phyloP scores from a whole-genome alignment of 2,888 invertebrate species.

The Cylloceria caligata region DNA sequence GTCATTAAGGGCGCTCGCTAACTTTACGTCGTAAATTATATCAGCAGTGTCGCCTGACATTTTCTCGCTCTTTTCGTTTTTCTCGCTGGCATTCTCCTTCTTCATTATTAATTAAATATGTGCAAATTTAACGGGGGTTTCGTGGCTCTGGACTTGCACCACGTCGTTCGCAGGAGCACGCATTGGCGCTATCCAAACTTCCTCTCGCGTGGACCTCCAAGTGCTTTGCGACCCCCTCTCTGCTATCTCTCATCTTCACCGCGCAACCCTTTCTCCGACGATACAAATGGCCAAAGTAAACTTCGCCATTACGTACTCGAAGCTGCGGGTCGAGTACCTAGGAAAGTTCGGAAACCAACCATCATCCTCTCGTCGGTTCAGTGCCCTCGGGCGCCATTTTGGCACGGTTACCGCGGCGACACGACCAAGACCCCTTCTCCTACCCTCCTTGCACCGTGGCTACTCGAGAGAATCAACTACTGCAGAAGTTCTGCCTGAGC shows the following conservation, averaged over 20 bases:
- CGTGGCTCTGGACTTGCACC: constrained; percentile 11
- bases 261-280: constrained; percentile 69
- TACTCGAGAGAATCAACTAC: constrained; percentile 54
- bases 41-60: constrained; percentile 58
- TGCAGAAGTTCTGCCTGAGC: constrained; percentile 72
- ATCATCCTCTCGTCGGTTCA: constrained; percentile 54
- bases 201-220: constrained; percentile 28
- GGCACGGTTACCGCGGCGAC: constrained; percentile 64
- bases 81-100: constrained; percentile 54
- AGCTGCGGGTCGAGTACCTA: constrained; percentile 37
- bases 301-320: constrained; percentile 81
- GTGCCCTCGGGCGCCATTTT: constrained; percentile 65
- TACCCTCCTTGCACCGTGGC: constrained; percentile 22
- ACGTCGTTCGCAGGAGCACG: constrained; percentile 10
- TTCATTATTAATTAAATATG: constrained; percentile 67
- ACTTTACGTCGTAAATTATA: constrained; percentile 67
- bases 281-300: constrained; percentile 84
- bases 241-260: constrained; percentile 57
- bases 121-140: constrained; percentile 38
- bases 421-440: constrained; percentile 41
- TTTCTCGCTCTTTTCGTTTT: constrained; percentile 45
- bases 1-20: constrained; percentile 60
- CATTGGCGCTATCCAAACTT: constrained; percentile 17
- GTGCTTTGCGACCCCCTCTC: constrained; percentile 49
- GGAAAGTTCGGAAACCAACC: constrained; percentile 65